Percentiles rank a stretch among this genome's conserved stretches.
These are phyloP conservation scores for Ethmia dodecea DNA, from an alignment of 2,888 invertebrate genomes.

Conservation along the genomic window DNA sequence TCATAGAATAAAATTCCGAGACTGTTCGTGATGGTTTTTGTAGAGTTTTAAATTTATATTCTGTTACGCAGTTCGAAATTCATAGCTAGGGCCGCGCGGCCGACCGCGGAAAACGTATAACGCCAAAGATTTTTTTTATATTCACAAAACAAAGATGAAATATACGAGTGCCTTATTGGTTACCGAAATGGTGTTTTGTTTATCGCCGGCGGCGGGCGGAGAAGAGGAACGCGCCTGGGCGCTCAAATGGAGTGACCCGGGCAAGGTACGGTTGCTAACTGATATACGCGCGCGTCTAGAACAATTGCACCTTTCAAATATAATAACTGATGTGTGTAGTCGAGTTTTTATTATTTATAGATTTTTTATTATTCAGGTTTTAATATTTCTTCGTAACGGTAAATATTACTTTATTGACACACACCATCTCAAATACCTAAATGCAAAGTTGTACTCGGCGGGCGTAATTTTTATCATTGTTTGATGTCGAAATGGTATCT, in stretches of 20 bases:
- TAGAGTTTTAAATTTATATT: constrained; percentile 5
- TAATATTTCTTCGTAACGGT: background rate
- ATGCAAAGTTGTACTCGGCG: constrained; percentile 61
- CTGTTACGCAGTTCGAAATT: too few species aligned
- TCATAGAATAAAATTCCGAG: background rate
- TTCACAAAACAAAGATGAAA: constrained; percentile 56
- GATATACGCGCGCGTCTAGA: constrained; percentile 54
- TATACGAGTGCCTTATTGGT: constrained; percentile 77
- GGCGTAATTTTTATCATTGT: constrained; percentile 49
- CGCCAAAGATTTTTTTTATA: constrained; percentile 71
- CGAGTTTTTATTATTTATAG: background rate
- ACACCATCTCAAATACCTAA: constrained; percentile 1
- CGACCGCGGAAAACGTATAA: constrained; percentile 33
- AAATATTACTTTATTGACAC: background rate
- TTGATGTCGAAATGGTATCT: constrained; percentile 53
- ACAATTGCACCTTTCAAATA: constrained; percentile 36
- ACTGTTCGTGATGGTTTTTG: too few species aligned
- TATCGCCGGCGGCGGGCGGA: constrained; percentile 44
- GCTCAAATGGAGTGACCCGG: constrained; percentile 88
- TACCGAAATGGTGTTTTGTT: constrained; percentile 69
- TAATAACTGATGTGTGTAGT: background rate
- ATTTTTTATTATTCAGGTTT: background rate
- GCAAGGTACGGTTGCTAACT: constrained; percentile 84
- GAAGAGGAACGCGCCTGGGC: constrained; percentile 83
- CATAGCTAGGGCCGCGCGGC: constrained; percentile 10